Evolutionary conservation across 2,888 invertebrate species (phyloP), one percentile per base, ranked within the genome.

Genomic region (Matsumyia berberina): DNA sequence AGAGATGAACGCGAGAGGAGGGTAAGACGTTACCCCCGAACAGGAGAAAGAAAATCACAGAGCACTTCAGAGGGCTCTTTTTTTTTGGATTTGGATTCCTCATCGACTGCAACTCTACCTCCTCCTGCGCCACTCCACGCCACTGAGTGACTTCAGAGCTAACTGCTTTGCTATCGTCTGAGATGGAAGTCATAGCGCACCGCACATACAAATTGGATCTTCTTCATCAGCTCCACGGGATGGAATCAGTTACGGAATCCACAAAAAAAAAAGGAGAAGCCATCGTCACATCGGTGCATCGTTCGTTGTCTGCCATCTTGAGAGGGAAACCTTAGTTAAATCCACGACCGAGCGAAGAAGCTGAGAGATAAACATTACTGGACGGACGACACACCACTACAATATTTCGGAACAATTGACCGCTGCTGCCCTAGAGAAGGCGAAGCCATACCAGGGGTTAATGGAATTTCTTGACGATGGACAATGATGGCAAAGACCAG

Each of bases 261-360:
- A 62, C 49, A 67, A 53, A 62, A 62, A 78, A 46, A 74, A 6
- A 62, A 37, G 7, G 53, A 76, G 76, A 76, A 69, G 69, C 74
- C 76, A 76, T 81, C 53, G 24, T 24, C 4, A 37, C 39, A 33
- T 37, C 37, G 51, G 55, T 8, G 44, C 4, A n/a, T 31, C 35
- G 80, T 70, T 73, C 31, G 46, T 64, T 64, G 73, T 79, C 80
- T 76, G 64, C 51, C 58, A 51, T 79, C 74, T 80, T 66, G 70
- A 76, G 66, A 55, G 85, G 74, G 85, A 80, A 85, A 60, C 79
- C 80, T 49, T 78, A 83, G 73, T 83, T 78, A 49, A 78, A 44
- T 70, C 58, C 72, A 74, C 42, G 53, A 62, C 35, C 39, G 15
- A 15, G 15, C 15, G 15, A 46, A 69, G 44, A 19, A 73, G 42